phyloP scores from a whole-genome alignment of 92 coral and sea anemone species.

The Epizoanthus stellaris region DNA sequence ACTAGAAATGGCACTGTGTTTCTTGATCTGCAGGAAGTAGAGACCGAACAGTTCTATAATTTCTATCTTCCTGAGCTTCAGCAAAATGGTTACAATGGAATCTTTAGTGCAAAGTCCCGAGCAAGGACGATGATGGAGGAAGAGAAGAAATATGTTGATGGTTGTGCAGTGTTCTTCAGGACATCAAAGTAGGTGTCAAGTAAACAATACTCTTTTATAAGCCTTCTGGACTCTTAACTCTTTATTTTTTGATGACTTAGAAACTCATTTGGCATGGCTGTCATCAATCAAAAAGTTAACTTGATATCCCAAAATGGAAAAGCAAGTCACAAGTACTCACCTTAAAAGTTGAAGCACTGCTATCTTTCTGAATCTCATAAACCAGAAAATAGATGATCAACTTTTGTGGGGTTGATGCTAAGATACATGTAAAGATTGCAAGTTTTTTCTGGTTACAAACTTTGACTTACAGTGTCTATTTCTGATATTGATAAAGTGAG shows the following conservation, averaged over 20 bases:
- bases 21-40: conserved; percentile 79
- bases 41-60: conserved; percentile 91
- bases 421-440: too few species aligned
- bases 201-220: too few species aligned
- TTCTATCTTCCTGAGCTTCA: conserved; percentile 91
- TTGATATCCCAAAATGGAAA: too few species aligned
- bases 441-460: too few species aligned
- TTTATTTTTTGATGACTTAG: neutral
- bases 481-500: too few species aligned
- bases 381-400: too few species aligned
- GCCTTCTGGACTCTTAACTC: neutral
- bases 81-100: conserved; percentile 94
- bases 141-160: conserved; percentile 97
- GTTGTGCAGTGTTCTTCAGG: conserved; percentile 97
- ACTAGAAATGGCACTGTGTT: neutral
- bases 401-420: too few species aligned
- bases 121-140: conserved; percentile 99
- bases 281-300: too few species aligned
- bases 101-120: conserved; percentile 96
- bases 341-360: too few species aligned
- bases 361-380: too few species aligned
- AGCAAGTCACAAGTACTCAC: too few species aligned
- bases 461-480: too few species aligned
- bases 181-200: conserved; percentile 81
- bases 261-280: neutral